Evolutionary conservation across 2,797 vertebrate genomes (phyloP).

Genomic region (Avahi laniger): DNA sequence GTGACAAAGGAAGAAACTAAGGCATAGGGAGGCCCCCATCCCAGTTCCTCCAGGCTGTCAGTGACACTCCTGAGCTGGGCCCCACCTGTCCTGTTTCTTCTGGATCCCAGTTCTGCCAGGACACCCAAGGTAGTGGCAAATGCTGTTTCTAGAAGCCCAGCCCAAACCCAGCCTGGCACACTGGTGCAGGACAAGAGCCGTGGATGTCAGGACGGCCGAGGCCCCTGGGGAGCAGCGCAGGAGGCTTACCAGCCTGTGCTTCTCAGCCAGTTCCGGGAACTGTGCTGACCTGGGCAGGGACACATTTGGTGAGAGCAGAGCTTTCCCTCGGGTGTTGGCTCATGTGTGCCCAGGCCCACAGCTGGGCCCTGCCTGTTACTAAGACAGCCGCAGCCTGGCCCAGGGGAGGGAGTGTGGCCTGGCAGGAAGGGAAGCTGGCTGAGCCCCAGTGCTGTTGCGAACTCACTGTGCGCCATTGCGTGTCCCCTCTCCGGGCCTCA

Average conservation of each 20-base stretch:
- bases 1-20: not conserved
- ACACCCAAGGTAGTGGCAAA: not conserved
- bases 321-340: conserved; percentile 33
- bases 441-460: not conserved
- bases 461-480: not conserved
- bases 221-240: not conserved
- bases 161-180: not conserved
- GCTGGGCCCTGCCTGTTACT: not conserved
- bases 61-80: not conserved
- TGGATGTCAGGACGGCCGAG: not conserved
- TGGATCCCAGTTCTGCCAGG: not conserved
- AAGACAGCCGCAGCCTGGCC: not conserved
- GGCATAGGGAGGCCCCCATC: not conserved
- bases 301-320: not conserved
- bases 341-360: not conserved
- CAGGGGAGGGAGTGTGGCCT: not conserved
- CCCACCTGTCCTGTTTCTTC: not conserved
- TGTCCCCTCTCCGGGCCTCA: conserved; percentile 3
- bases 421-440: not conserved
- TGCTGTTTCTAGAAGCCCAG: not conserved
- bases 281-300: not conserved
- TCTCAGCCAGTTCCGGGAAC: not conserved
- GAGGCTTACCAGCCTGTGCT: not conserved
- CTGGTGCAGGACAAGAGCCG: not conserved
- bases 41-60: not conserved